phyloP scores from a whole-genome alignment of 2,113 vertebrate genomes.

The Elachura formosa region DNA sequence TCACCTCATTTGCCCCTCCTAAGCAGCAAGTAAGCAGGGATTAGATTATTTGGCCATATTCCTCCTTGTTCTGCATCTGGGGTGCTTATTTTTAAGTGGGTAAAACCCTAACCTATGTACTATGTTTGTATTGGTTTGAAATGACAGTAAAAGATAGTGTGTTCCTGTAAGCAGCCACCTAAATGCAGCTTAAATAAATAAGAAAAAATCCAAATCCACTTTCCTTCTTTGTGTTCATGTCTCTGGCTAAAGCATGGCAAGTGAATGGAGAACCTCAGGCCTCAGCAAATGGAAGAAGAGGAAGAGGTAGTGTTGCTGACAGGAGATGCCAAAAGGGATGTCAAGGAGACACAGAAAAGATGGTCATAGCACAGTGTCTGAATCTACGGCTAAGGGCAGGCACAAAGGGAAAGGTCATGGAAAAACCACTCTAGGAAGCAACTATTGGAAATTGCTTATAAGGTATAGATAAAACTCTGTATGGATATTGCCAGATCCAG shows the following conservation, averaged over 20 bases:
- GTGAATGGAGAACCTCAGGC: neutral
- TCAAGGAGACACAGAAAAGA: neutral
- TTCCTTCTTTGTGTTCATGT: neutral
- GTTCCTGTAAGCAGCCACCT: neutral
- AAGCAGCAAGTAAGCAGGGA: neutral
- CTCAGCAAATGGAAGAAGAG: neutral
- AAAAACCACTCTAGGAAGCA: neutral
- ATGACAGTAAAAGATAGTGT: neutral
- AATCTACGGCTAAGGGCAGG: neutral
- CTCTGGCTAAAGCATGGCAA: neutral
- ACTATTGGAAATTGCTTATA: neutral
- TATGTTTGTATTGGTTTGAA: neutral
- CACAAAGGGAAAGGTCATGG: neutral
- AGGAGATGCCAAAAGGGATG: neutral
- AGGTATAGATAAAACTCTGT: neutral
- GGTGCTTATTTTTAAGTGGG: neutral
- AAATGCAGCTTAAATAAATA: neutral
- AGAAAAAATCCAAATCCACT: neutral
- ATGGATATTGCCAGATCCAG: neutral
- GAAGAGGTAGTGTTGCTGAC: neutral
- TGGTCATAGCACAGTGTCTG: neutral
- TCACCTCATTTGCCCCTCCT: neutral
- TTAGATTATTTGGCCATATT: neutral
- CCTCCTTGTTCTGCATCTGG: neutral
- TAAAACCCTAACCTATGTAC: neutral